These are phyloP conservation scores for Sipha maydis DNA, from an alignment of 2,888 invertebrate species.

Conservation along the genomic window DNA sequence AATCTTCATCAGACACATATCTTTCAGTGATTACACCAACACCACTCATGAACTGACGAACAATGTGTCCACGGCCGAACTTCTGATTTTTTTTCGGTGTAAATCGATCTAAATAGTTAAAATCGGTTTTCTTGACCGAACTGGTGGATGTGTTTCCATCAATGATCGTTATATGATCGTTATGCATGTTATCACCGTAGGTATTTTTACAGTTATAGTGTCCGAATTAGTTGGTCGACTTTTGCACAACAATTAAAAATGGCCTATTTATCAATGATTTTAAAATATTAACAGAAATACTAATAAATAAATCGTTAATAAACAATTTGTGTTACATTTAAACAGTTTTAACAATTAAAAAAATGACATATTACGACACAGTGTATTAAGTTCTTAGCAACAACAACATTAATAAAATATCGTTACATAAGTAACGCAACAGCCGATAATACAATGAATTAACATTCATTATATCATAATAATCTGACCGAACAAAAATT, in stretches of 20 bases:
- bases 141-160: neutral
- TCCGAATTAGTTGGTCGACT: neutral
- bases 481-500: no score
- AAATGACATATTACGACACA: no score
- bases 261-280: neutral
- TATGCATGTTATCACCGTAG: neutral
- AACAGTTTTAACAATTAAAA: no score
- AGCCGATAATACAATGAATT: no score
- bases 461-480: no score
- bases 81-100: neutral
- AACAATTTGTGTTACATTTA: no score
- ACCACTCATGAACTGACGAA: constrained; percentile 53
- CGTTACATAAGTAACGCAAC: no score
- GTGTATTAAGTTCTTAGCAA: no score
- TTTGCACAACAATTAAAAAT: neutral
- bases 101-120: neutral
- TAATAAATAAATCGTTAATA: no score
- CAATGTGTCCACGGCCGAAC: constrained; percentile 23
- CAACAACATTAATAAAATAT: no score
- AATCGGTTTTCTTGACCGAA: neutral
- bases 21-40: constrained; percentile 52
- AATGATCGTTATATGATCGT: neutral
- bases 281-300: neutral
- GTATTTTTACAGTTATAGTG: neutral
- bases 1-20: neutral